A percentile compares a stretch with the other conserved stretches of the same genome.
These are phyloP conservation scores for Diorhabda elongata DNA, from an alignment of 1,140 invertebrate species.

Conservation along the genomic window DNA sequence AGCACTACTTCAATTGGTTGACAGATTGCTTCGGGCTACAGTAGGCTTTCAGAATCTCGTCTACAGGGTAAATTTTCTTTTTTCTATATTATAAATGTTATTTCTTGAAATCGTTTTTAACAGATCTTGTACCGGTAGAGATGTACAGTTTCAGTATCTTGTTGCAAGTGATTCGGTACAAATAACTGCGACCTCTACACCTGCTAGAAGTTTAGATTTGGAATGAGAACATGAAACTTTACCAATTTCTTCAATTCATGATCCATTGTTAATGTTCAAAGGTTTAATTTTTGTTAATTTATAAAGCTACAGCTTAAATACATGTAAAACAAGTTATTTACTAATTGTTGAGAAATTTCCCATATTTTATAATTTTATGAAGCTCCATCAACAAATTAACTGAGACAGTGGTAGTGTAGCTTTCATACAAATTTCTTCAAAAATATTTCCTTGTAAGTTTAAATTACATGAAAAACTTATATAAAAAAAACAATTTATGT, in stretches of 20 bases:
- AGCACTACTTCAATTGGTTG: conserved; percentile 49
- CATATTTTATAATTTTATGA: too few species aligned
- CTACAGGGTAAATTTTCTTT: conserved; percentile 36
- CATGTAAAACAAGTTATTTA: too few species aligned
- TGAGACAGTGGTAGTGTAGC: too few species aligned
- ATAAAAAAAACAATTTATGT: too few species aligned
- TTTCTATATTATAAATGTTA: not conserved
- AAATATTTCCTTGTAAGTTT: too few species aligned
- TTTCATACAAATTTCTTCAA: too few species aligned
- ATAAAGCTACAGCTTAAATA: too few species aligned
- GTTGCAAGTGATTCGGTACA: conserved; percentile 50
- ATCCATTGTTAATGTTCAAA: conserved; percentile 28
- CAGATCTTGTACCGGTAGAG: conserved; percentile 46
- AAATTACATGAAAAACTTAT: too few species aligned
- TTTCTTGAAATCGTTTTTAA: conserved; percentile 15
- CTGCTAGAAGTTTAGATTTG: conserved; percentile 55
- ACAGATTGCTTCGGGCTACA: conserved; percentile 48
- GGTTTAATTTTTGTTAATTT: too few species aligned
- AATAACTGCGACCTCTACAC: conserved; percentile 49
- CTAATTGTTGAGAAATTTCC: too few species aligned
- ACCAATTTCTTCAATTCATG: conserved; percentile 37
- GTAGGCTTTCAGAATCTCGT: conserved; percentile 46
- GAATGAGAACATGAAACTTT: conserved; percentile 59
- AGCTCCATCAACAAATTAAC: too few species aligned
- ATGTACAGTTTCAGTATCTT: conserved; percentile 51